These are phyloP conservation scores for Micromys minutus DNA, from an alignment of 2,113 vertebrate genomes.

Conservation along the genomic window DNA sequence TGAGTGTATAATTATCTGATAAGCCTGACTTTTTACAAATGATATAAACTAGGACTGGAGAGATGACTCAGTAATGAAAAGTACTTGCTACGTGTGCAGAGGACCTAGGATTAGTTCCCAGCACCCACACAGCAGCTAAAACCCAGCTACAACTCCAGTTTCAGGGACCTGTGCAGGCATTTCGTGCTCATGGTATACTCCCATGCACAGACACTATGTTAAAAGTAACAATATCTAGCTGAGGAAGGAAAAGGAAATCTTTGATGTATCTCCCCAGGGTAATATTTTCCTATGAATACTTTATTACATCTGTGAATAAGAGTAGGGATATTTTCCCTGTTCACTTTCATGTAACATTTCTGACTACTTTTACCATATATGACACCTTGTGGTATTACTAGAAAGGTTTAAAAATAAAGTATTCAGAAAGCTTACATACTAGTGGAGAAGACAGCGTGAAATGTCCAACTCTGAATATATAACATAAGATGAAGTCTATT, in stretches of 20 bases:
- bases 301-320: background rate
- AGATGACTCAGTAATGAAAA: background rate
- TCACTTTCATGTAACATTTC: background rate
- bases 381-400: background rate
- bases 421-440: background rate
- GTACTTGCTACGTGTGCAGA: background rate
- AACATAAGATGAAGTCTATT: background rate
- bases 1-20: constrained; percentile 12
- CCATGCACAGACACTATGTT: no score
- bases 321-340: background rate
- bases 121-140: background rate
- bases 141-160: background rate
- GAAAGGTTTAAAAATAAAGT: constrained; percentile 36
- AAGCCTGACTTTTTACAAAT: constrained; percentile 73
- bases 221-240: background rate
- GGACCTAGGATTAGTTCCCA: background rate
- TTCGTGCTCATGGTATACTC: no score
- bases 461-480: background rate
- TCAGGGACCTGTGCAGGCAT: background rate
- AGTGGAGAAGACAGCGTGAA: background rate
- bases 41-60: constrained; percentile 38
- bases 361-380: background rate
- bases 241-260: constrained; percentile 38
- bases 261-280: background rate
- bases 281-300: background rate